These are phyloP conservation scores for Chrysotoxum bicinctum DNA, from an alignment of 2,888 invertebrate species.

Conservation along the genomic window DNA sequence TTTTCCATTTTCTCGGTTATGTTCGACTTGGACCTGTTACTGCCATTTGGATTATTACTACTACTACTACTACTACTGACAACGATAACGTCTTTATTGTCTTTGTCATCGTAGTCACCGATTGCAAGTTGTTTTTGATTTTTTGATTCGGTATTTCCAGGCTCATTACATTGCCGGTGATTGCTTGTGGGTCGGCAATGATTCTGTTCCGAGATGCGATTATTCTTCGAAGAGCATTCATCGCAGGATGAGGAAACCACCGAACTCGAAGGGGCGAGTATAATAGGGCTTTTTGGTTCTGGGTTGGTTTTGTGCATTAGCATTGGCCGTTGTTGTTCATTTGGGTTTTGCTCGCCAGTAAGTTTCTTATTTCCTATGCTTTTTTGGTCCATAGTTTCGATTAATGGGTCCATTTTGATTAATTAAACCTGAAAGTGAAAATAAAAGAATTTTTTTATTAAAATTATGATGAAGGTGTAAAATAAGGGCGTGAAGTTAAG, in stretches of 20 bases:
- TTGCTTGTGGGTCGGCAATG: slow-evolving; percentile 29
- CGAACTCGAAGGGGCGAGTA: slow-evolving; percentile 21
- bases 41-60: slow-evolving; percentile 8
- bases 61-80: neutral
- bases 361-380: slow-evolving; percentile 62
- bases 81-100: slow-evolving; percentile 49
- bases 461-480: no score
- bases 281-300: slow-evolving; percentile 48
- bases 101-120: slow-evolving; percentile 52
- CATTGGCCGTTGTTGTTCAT: slow-evolving; percentile 45
- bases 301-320: slow-evolving; percentile 59
- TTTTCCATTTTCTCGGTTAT: slow-evolving; percentile 32
- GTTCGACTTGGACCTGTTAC: slow-evolving; percentile 5
- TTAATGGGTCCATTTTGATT: slow-evolving; percentile 67
- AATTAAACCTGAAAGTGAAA: slow-evolving; percentile 48
- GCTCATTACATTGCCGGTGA: slow-evolving; percentile 15
- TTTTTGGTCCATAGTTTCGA: slow-evolving; percentile 70
- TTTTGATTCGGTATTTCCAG: slow-evolving; percentile 11
- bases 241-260: slow-evolving; percentile 22
- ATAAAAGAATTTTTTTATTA: neutral
- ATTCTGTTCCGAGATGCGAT: slow-evolving; percentile 13
- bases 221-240: slow-evolving; percentile 34
- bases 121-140: neutral
- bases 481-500: no score
- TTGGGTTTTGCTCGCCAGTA: slow-evolving; percentile 51